Evolutionary conservation across 2,113 vertebrate species (phyloP), one percentile per base, ranked within the genome.

Genomic region (Leptodactylus fuscus): DNA sequence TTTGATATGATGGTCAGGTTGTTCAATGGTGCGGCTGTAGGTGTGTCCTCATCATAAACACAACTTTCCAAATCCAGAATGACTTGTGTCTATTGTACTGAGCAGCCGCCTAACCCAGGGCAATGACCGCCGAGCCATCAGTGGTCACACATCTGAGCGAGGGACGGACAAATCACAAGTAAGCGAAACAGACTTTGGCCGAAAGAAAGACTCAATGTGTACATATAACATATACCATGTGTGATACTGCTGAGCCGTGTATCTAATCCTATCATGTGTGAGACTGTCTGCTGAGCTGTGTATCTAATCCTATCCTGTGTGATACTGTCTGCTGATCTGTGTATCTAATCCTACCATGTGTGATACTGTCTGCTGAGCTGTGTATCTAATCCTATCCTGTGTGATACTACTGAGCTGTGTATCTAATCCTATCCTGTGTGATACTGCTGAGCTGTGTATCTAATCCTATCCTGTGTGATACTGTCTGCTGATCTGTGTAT

Each of bases 141-240:
- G n/a, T 12, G n/a, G 70, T 1, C 22, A 18, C 46, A 13, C 41
- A 49, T n/a, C n/a, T n/a, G n/a, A n/a, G n/a, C n/a, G n/a, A n/a
- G n/a, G 71, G 15, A 38, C 3, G 7, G 20, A 79, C 20, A 67
- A 51, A 44, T 60, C 13, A 34, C 38, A 34, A 16, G 29, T 15
- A 75, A 10, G 76, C n/a, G 36, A 75, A 62, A 60, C 15, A 53
- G n/a, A 73, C 71, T 84, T 84, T 84, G 71, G 36, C 16, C 55
- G 18, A 38, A 73, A 27, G 67, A 69, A 49, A 81, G 24, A 27
- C 15, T 18, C 65, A 49, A 22, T 4, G 29, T 65, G 60, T 65
- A 65, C n/a, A n/a, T 65, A 27, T 65, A 65, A 65, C 46, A 7
- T 48, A 2, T 48, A n/a, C n/a, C 46, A 7, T 48, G 4, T 48